Evolutionary conservation across 1,140 invertebrate species (phyloP).

Genomic region (Drosophila albomicans): DNA sequence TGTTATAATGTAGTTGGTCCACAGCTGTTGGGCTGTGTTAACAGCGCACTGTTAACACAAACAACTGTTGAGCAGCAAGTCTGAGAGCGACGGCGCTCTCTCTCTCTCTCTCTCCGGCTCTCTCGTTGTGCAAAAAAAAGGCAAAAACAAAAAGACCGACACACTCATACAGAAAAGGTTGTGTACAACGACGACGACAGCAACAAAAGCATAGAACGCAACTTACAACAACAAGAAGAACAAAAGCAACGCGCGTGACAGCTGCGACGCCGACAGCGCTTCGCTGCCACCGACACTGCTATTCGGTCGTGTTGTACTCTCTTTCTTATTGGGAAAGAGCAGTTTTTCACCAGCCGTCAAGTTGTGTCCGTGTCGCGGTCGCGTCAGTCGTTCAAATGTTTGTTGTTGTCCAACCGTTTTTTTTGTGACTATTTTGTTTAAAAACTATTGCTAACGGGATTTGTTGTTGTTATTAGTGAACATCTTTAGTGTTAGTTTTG

Average conservation of each 20-base stretch:
- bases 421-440: slow-evolving; percentile 21
- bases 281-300: not conserved
- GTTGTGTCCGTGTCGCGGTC: slow-evolving; percentile 52
- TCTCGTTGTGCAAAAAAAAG: slow-evolving; percentile 34
- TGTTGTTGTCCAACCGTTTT: slow-evolving; percentile 32
- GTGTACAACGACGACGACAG: slow-evolving; percentile 48
- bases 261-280: slow-evolving; percentile 46
- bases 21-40: slow-evolving; percentile 24
- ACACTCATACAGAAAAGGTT: slow-evolving; percentile 14
- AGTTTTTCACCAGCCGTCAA: slow-evolving; percentile 60
- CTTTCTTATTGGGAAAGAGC: slow-evolving; percentile 58
- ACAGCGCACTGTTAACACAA: slow-evolving; percentile 47
- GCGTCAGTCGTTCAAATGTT: slow-evolving; percentile 35
- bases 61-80: slow-evolving; percentile 63
- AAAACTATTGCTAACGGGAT: too few species aligned
- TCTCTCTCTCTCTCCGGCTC: not conserved
- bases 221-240: slow-evolving; percentile 40
- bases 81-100: slow-evolving; percentile 43
- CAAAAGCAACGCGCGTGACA: slow-evolving; percentile 44
- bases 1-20: slow-evolving; percentile 1
- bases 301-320: slow-evolving; percentile 44
- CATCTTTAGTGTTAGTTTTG: slow-evolving; percentile 14
- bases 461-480: slow-evolving; percentile 2
- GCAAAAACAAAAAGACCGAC: slow-evolving; percentile 4
- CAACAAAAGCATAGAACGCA: slow-evolving; percentile 45